Conservation (phyloP, 2,888 invertebrate genomes). For the Eudasyphora cyanicolor region DNA sequence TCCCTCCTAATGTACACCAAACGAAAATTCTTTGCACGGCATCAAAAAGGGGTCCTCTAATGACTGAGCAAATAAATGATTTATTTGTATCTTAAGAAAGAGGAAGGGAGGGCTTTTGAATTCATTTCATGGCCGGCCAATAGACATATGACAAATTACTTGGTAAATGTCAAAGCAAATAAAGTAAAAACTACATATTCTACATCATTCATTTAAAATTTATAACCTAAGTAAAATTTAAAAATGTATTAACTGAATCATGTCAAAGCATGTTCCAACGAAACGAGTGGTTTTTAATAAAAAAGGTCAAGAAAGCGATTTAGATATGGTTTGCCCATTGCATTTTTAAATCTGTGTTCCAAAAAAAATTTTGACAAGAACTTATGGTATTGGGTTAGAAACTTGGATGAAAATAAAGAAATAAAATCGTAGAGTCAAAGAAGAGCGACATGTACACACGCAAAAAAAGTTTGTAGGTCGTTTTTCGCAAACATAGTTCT, state of each 20-base stretch:
- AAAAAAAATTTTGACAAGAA: no score
- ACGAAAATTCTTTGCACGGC: background rate
- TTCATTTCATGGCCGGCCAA: background rate
- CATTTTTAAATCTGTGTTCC: no score
- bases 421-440: no score
- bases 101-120: background rate
- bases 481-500: no score
- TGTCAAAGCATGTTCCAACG: background rate
- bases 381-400: no score
- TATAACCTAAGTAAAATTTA: background rate
- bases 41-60: background rate
- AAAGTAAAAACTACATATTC: background rate
- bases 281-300: no score
- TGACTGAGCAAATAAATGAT: background rate
- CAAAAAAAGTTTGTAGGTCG: no score
- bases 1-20: no score
- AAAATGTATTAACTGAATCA: background rate
- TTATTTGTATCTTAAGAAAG: background rate
- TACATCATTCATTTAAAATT: background rate
- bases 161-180: background rate
- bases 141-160: conserved; percentile 10
- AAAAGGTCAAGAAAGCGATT: no score
- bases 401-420: no score
- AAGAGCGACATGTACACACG: no score
- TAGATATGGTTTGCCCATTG: no score